Base-by-base conservation (phyloP, 2,797 vertebrate species). In the Crocodylus rhombifer region DNA sequence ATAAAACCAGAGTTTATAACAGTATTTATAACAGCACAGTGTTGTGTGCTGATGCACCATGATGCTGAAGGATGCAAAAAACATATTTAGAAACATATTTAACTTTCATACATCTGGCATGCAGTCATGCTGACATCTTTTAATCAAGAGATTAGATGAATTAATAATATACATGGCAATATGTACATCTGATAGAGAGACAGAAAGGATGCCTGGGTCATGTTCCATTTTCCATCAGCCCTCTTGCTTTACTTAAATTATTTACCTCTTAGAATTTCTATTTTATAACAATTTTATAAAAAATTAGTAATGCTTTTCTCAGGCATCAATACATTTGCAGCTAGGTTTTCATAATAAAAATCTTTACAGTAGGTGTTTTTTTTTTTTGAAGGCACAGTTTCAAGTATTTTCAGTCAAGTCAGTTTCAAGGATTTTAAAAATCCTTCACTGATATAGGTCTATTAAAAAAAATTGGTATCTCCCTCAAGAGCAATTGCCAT, bases 91-190 rank as follows among this genome's bases (percentile, higher is more conserved):
- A 75, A 94, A 2, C n/a, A 4, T 25, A 58, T 14, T 90, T 81
- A 76, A 51, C 30, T 71, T 77, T 73, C 91, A 86, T 67, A 60
- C 28, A 2, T 18, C 25, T 76, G 79, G 21, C 25, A n/a, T 23
- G 61, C 9, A 16, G 87, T 3, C 80, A 4, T 82, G 93, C 57
- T 6, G 55, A 61, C 4, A 80, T 90, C 15, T 57, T 84, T 67
- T 86, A 76, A 33, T 73, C 23, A 73, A 80, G 64, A 84, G 63
- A 88, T 69, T 87, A 42, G 42, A 42, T 88, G 42, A 67, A 55
- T 81, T n/a, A 33, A 14, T 67, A 55, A 56, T 56, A 77, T 5
- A 4, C 4, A 36, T 67, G 10, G 17, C 26, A 69, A 60, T 86
- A 85, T 5, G 85, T 20, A 69, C 2, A 71, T 28, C n/a, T 90